Conservation (phyloP, 2,797 vertebrate species). For the Paedocypris micromegethes region DNA sequence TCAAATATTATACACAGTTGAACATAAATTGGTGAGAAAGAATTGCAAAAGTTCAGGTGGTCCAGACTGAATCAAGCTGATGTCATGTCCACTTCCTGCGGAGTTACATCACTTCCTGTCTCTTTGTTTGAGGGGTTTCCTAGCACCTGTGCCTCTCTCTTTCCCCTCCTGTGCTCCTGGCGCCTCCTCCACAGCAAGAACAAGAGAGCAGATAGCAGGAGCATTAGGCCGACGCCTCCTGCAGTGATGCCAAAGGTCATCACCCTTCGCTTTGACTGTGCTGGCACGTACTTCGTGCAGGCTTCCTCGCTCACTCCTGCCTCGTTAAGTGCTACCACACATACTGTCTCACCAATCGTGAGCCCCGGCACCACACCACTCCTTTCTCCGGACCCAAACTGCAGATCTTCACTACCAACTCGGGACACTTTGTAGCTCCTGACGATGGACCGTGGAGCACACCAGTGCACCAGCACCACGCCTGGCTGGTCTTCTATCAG, state of each 20-base stretch:
- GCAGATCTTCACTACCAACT: slow-evolving; percentile 1
- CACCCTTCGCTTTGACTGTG: slow-evolving; percentile 3
- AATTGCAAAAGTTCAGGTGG: background rate
- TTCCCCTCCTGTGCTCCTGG: slow-evolving; percentile 48
- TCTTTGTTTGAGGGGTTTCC: slow-evolving; percentile 69
- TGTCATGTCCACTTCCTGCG: background rate
- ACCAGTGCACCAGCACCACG: slow-evolving; percentile 69
- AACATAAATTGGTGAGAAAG: no score
- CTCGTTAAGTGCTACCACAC: slow-evolving; percentile 70
- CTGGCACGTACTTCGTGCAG: slow-evolving; percentile 54
- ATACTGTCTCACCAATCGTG: slow-evolving; percentile 62
- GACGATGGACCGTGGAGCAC: slow-evolving; percentile 75
- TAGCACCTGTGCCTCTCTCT: slow-evolving; percentile 52
- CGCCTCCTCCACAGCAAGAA: slow-evolving; percentile 55
- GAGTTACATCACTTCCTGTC: background rate
- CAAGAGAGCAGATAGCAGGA: slow-evolving; percentile 50
- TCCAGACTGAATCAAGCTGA: background rate
- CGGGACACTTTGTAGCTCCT: slow-evolving; percentile 63
- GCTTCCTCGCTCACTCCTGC: slow-evolving; percentile 64
- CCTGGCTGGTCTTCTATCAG: slow-evolving; percentile 50
- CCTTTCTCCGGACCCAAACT: slow-evolving; percentile 52
- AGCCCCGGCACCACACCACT: slow-evolving; percentile 56
- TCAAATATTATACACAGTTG: no score
- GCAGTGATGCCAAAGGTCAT: slow-evolving; percentile 51
- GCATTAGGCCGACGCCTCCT: slow-evolving; percentile 56